Base-by-base conservation (phyloP, 2,888 invertebrate species). In the Eristalis arbustorum region DNA sequence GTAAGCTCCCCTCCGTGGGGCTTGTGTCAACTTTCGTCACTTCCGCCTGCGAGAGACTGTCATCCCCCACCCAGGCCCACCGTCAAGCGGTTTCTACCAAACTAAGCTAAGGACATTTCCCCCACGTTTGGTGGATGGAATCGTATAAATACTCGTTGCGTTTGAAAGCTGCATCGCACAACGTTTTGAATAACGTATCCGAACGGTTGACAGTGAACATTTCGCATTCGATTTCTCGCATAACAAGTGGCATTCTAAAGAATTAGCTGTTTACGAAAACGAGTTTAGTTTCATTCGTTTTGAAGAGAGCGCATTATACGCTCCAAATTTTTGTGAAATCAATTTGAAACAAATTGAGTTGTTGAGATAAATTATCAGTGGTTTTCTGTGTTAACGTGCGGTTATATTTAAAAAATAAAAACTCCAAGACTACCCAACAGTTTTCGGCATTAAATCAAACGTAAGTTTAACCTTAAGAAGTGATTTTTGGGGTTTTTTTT, bases 151-250 rank as follows among this genome's bases (percentile, higher is more conserved):
- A 87, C 83, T 49, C 87, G 79, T 76, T 83, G 87, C 71, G 56
- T 87, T 87, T 75, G 59, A 87, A 87, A 87, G 87, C 83, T 87
- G 87, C 79, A 87, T 87, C 87, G 83, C 87, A 87, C 82, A 75
- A 79, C 87, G 87, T 87, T 83, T 79, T 87, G 71, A 87, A 71
- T 87, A 87, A 78, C 87, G 83, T 87, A 87, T 79, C 78, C 83
- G 87, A 83, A 83, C 87, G 87, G 87, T 87, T 75, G 82, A 66
- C 67, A 73, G 66, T 68, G 69, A 59, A 67, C 22, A 62, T 61
- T 79, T 59, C 42, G 10, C 14, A 23, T 37, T 37, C n/a, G 23
- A 22, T 63, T 31, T 66, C 62, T 18, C 25, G 34, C 62, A 68
- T 78, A 83, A 87, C 85, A 82, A 87, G 85, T 82, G 82, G 82